Conservation (phyloP, 2,113 vertebrate genomes). For the Petrocephalus zakoni region DNA sequence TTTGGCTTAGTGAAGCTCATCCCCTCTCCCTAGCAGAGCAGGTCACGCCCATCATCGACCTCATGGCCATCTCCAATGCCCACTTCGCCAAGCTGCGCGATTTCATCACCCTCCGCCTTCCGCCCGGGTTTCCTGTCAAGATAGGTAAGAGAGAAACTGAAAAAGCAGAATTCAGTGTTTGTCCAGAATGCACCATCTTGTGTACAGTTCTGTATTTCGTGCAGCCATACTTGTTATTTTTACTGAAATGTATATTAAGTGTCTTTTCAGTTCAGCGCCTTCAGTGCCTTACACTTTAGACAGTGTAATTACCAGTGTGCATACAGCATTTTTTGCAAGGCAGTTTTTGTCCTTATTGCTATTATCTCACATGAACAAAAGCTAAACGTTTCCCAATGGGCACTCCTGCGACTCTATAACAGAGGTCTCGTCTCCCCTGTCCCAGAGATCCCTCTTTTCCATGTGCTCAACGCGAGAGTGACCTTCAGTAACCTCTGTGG, state of each 20-base stretch:
- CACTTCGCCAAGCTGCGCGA: conserved; percentile 73
- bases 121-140: conserved; percentile 68
- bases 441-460: conserved; percentile 70
- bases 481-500: conserved; percentile 73
- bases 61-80: conserved; percentile 73
- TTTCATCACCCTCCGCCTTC: conserved; percentile 69
- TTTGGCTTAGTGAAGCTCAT: conserved; percentile 70
- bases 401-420: neutral
- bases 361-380: neutral
- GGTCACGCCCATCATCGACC: conserved; percentile 73
- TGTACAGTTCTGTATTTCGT: neutral
- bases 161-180: neutral
- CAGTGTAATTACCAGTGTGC: neutral
- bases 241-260: neutral
- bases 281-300: neutral
- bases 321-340: neutral
- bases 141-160: conserved; percentile 49
- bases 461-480: conserved; percentile 70
- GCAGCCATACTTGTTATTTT: neutral
- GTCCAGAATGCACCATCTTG: neutral
- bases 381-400: neutral
- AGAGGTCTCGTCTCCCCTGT: neutral
- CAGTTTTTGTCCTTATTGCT: neutral
- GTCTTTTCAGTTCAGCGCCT: neutral
- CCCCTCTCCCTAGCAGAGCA: conserved; percentile 70